These are phyloP conservation scores for Apoda limacodes DNA, from an alignment of 2,888 invertebrate species.

Conservation along the genomic window DNA sequence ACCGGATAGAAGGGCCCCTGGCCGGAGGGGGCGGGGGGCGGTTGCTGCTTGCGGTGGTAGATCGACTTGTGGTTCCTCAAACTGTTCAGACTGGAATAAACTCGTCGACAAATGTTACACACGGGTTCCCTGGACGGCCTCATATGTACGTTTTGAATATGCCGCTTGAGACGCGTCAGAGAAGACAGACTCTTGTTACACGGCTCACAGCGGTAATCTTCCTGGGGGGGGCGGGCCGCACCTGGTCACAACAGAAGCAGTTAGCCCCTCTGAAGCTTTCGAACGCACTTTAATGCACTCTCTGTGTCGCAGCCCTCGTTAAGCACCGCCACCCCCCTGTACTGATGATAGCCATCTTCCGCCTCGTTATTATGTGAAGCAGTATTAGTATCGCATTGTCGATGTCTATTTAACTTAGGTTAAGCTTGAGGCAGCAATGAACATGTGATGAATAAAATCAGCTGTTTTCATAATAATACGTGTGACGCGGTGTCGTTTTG, in stretches of 20 bases:
- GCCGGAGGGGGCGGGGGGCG: constrained; percentile 52
- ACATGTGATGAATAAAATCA: constrained; percentile 31
- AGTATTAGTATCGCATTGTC: constrained; percentile 50
- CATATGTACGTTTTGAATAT: constrained; percentile 94
- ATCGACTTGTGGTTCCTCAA: constrained; percentile 93
- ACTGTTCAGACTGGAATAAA: constrained; percentile 92
- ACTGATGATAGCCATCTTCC: constrained; percentile 50
- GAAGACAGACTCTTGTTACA: constrained; percentile 92
- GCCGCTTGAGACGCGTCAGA: constrained; percentile 88
- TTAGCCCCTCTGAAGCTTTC: constrained; percentile 63
- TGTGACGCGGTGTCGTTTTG: constrained; percentile 25
- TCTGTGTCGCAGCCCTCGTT: constrained; percentile 58
- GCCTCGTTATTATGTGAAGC: constrained; percentile 51
- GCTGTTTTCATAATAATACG: constrained; percentile 34
- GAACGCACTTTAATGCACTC: constrained; percentile 67
- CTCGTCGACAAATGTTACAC: constrained; percentile 93
- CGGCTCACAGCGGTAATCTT: constrained; percentile 91
- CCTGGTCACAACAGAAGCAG: constrained; percentile 74
- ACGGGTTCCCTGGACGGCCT: constrained; percentile 90
- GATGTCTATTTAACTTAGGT: constrained; percentile 26
- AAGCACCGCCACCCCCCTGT: constrained; percentile 68
- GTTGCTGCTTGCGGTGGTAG: constrained; percentile 88
- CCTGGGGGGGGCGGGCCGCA: constrained; percentile 81
- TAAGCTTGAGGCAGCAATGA: constrained; percentile 45
- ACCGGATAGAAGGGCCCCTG: constrained; percentile 57